These are phyloP conservation scores for Tiaroga cobitis DNA, from an alignment of 2,797 vertebrate genomes.

Conservation along the genomic window DNA sequence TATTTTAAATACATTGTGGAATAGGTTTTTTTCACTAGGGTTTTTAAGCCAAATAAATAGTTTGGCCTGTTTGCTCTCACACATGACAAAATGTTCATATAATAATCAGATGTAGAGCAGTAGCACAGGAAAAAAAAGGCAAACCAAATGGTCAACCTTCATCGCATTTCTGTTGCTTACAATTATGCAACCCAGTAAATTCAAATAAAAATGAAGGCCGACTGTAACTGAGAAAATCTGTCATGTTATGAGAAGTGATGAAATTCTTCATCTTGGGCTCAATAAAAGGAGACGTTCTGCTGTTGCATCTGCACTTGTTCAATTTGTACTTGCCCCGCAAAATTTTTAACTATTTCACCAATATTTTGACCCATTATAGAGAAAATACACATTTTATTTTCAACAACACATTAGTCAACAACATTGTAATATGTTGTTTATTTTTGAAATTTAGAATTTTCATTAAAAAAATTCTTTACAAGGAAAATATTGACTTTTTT, in stretches of 20 bases:
- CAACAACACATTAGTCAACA: background rate
- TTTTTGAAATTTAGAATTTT: background rate
- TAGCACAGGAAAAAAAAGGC: background rate
- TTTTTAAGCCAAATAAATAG: background rate
- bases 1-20: no score
- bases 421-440: background rate
- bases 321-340: background rate
- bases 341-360: background rate
- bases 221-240: background rate
- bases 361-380: background rate
- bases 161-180: background rate
- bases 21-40: no score
- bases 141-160: background rate
- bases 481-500: background rate
- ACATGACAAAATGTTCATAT: background rate
- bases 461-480: no score
- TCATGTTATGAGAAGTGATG: background rate
- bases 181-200: background rate
- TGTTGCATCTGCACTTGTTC: background rate
- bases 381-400: background rate
- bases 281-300: background rate
- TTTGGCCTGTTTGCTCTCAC: background rate
- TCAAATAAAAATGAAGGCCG: background rate
- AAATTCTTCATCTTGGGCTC: background rate
- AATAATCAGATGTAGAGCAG: background rate